These are phyloP conservation scores for Argyra leucocephala DNA, from an alignment of 2,888 invertebrate genomes.

Conservation along the genomic window DNA sequence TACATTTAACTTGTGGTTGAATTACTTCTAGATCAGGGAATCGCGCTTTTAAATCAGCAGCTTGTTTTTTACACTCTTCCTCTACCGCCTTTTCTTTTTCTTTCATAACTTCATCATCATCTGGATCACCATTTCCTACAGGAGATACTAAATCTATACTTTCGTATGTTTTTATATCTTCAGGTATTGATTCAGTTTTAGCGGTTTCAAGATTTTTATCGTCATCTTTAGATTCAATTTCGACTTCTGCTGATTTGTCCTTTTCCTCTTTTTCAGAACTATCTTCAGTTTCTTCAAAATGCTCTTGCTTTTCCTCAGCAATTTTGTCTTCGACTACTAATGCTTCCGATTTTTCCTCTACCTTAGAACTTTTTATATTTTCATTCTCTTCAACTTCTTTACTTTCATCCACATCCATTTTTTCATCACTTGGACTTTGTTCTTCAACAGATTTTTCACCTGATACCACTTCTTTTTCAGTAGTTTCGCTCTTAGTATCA, in stretches of 20 bases:
- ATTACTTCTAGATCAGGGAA: conserved; percentile 65
- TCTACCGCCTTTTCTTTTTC: conserved; percentile 42
- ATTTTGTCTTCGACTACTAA: not conserved
- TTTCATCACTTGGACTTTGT: no score
- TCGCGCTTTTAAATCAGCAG: conserved; percentile 61
- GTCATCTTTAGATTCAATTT: conserved; percentile 4
- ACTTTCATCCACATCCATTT: conserved; percentile 19
- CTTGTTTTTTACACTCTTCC: conserved; percentile 43
- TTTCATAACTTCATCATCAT: conserved; percentile 41
- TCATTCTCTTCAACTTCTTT: conserved; percentile 18
- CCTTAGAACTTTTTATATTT: conserved; percentile 15
- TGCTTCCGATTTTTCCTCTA: conserved; percentile 17
- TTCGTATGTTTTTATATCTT: conserved; percentile 24
- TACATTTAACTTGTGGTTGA: conserved; percentile 54
- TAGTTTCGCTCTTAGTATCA: not conserved
- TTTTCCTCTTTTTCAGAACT: no score
- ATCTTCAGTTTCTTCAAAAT: no score
- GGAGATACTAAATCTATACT: conserved; percentile 34
- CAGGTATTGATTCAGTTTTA: conserved; percentile 27
- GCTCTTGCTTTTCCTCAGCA: conserved; percentile 21
- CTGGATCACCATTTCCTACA: conserved; percentile 34
- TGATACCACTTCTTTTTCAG: not conserved
- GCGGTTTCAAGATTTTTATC: not conserved
- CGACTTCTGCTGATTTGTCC: conserved; percentile 15
- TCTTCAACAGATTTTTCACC: conserved; percentile 9